A percentile compares a stretch with the other conserved stretches of the same genome.
phyloP scores from a whole-genome alignment of 2,888 invertebrate genomes.

The Caenorhabditis macrosperma region DNA sequence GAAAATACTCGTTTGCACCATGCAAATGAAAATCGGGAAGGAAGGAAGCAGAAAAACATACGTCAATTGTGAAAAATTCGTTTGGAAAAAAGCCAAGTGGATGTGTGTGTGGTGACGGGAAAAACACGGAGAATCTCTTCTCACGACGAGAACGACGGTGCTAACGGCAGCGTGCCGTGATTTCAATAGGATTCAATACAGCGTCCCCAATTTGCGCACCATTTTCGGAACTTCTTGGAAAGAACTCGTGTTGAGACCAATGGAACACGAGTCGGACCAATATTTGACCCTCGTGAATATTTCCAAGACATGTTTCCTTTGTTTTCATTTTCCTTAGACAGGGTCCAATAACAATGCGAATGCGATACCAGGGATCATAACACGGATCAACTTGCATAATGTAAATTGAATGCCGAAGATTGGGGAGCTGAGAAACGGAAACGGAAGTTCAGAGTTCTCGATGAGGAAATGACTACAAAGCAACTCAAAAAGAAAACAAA shows the following conservation, averaged over 20 bases:
- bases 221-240: neutral
- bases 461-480: constrained; percentile 18
- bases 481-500: constrained; percentile 20
- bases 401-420: constrained; percentile 20
- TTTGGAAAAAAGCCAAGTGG: constrained; percentile 26
- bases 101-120: constrained; percentile 17
- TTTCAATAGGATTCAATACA: neutral
- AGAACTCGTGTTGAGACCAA: neutral
- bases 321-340: neutral
- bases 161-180: neutral
- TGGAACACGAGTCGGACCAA: neutral
- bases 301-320: neutral
- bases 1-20: constrained; percentile 47
- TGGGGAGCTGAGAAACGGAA: neutral
- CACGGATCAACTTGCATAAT: constrained; percentile 16
- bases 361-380: constrained; percentile 17
- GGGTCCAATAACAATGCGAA: constrained; percentile 12
- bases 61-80: constrained; percentile 51
- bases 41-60: constrained; percentile 49
- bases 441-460: neutral
- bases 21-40: constrained; percentile 35
- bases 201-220: neutral
- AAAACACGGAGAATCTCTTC: constrained; percentile 9
- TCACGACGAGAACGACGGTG: constrained; percentile 2
- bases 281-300: neutral